These are phyloP conservation scores for Lipotes vexillifer DNA, from an alignment of 2,113 vertebrate genomes.

Conservation along the genomic window DNA sequence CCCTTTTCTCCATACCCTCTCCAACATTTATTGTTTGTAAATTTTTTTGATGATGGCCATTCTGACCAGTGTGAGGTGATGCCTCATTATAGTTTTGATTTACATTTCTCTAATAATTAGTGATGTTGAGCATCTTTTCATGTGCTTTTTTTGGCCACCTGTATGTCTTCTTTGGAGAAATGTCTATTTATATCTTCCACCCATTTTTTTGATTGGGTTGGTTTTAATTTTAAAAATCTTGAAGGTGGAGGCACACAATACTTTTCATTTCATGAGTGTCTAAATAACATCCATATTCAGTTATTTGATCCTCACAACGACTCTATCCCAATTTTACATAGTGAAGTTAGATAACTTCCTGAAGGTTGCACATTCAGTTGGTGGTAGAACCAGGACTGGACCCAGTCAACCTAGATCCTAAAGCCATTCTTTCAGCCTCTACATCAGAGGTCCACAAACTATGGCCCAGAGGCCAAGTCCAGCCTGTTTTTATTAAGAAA, in stretches of 20 bases:
- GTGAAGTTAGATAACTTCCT: not conserved
- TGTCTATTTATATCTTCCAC: no score
- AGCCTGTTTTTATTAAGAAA: not conserved
- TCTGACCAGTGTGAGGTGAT: no score
- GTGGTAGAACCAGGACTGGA: not conserved
- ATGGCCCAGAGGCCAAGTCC: not conserved
- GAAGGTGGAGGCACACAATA: not conserved
- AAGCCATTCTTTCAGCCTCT: not conserved
- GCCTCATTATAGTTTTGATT: no score
- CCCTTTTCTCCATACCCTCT: no score
- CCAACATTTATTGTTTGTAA: no score
- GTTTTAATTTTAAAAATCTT: not conserved
- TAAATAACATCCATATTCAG: not conserved
- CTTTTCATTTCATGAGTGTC: not conserved
- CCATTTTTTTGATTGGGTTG: not conserved
- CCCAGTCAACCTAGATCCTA: not conserved
- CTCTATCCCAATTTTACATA: not conserved
- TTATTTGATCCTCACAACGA: not conserved
- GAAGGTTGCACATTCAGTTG: fast-evolving
- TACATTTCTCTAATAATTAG: no score
- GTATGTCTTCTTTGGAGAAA: no score
- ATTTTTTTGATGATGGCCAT: no score
- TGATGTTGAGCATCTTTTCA: no score
- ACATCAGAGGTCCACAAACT: not conserved
- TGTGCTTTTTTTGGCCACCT: no score